Conservation (phyloP, 2,888 invertebrate species). For the Amphimallon solstitiale region DNA sequence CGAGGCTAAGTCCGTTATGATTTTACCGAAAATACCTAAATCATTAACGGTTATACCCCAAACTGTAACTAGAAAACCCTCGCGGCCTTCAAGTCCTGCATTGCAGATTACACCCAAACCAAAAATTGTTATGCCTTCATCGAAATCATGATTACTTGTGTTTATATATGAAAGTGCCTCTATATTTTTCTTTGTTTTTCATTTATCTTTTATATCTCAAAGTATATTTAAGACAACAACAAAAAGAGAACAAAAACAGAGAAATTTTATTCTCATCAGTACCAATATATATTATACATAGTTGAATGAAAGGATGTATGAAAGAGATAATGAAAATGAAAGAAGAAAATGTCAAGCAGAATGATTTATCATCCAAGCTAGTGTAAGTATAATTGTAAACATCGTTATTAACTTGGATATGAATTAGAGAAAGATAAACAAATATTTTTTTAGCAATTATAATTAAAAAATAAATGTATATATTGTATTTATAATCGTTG, state of each 20-base stretch:
- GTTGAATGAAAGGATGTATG: not conserved
- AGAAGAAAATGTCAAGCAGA: not conserved
- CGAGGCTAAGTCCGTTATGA: constrained; percentile 61
- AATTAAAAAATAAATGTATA: constrained; percentile 35
- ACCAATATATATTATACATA: constrained; percentile 29
- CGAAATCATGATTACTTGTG: constrained; percentile 58
- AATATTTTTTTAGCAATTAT: constrained; percentile 41
- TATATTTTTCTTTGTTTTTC: constrained; percentile 27
- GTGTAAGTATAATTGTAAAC: constrained; percentile 24
- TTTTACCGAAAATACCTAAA: constrained; percentile 83
- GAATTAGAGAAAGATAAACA: constrained; percentile 28
- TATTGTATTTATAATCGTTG: constrained; percentile 42
- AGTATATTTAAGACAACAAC: constrained; percentile 15
- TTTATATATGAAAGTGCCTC: constrained; percentile 56
- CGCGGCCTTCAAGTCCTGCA: constrained; percentile 57
- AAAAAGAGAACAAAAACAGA: constrained; percentile 3
- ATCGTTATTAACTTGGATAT: constrained; percentile 14
- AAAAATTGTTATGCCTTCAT: constrained; percentile 40
- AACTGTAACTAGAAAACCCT: constrained; percentile 60
- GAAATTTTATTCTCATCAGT: constrained; percentile 31
- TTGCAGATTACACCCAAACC: constrained; percentile 55
- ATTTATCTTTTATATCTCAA: constrained; percentile 22
- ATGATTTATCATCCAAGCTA: constrained; percentile 17
- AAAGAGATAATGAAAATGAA: not conserved
- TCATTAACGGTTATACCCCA: constrained; percentile 85